These are phyloP conservation scores for Auanema freiburgensis DNA, from an alignment of 2,888 invertebrate species.

Conservation along the genomic window DNA sequence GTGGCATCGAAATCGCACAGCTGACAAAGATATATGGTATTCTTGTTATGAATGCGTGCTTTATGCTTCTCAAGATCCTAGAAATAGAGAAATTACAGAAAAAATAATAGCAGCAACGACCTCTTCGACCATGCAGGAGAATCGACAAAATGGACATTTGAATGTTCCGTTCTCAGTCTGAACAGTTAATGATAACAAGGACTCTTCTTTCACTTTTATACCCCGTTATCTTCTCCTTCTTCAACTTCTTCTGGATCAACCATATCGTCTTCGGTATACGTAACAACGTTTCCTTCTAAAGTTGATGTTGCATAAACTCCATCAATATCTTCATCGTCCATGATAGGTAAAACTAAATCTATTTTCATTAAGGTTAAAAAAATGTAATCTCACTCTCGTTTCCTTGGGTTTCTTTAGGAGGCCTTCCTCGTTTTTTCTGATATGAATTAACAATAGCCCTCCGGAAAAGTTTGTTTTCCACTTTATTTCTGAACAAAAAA, in stretches of 20 bases:
- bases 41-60: conserved; percentile 70
- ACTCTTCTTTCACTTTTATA: not conserved
- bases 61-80: conserved; percentile 66
- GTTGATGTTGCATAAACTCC: conserved; percentile 40
- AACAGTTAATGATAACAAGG: not conserved
- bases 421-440: conserved; percentile 18
- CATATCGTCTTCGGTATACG: conserved; percentile 33
- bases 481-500: not conserved
- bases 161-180: not conserved
- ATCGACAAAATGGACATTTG: conserved; percentile 38
- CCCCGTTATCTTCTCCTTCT: conserved; percentile 37
- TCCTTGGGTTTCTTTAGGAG: conserved; percentile 21
- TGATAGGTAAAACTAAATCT: conserved; percentile 36
- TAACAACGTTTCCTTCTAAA: conserved; percentile 21
- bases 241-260: conserved; percentile 39
- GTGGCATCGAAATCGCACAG: conserved; percentile 73
- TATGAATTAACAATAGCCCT: conserved; percentile 1
- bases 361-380: conserved; percentile 3
- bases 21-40: conserved; percentile 72
- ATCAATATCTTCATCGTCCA: conserved; percentile 46
- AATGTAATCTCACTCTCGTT: conserved; percentile 30
- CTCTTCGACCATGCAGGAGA: conserved; percentile 31
- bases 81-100: conserved; percentile 2
- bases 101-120: conserved; percentile 1
- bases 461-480: conserved; percentile 12